These are phyloP conservation scores for Drosophila funebris DNA, from an alignment of 1,140 invertebrate species.

Conservation along the genomic window DNA sequence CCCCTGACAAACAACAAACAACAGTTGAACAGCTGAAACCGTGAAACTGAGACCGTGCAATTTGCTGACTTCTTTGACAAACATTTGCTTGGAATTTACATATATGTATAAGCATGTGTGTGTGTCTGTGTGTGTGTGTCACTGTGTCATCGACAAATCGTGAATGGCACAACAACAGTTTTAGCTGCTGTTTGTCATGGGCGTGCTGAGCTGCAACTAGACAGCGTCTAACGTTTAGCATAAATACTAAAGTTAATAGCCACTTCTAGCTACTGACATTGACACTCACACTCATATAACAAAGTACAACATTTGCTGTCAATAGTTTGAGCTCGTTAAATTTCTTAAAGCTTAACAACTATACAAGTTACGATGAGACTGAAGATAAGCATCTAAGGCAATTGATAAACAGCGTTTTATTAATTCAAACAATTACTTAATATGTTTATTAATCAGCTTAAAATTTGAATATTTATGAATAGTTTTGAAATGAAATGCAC, in stretches of 20 bases:
- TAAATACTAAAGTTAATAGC: slow-evolving; percentile 33
- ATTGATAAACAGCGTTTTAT: background rate
- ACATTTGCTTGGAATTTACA: slow-evolving; percentile 61
- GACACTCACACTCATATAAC: slow-evolving; percentile 2
- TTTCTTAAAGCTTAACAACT: background rate
- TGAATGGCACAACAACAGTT: slow-evolving; percentile 27
- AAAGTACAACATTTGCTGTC: background rate
- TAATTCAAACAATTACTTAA: slow-evolving; percentile 2
- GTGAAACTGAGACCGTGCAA: slow-evolving; percentile 11
- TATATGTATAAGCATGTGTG: background rate
- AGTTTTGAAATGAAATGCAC: background rate
- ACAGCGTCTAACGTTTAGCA: slow-evolving; percentile 39
- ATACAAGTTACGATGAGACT: background rate
- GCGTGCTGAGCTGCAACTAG: slow-evolving; percentile 15
- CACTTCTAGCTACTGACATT: slow-evolving; percentile 40
- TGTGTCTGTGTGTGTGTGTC: background rate
- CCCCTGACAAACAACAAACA: slow-evolving; percentile 15
- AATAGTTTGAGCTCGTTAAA: slow-evolving; percentile 1
- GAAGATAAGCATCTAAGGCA: background rate
- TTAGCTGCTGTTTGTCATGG: slow-evolving; percentile 2
- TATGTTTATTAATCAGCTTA: background rate
- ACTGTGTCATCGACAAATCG: slow-evolving; percentile 26
- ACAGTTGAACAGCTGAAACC: background rate
- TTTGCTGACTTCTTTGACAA: slow-evolving; percentile 49
- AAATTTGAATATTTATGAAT: slow-evolving; percentile 3